Evolutionary conservation across 1,140 invertebrate genomes (phyloP).

Genomic region (Diachasmimorpha longicaudata): DNA sequence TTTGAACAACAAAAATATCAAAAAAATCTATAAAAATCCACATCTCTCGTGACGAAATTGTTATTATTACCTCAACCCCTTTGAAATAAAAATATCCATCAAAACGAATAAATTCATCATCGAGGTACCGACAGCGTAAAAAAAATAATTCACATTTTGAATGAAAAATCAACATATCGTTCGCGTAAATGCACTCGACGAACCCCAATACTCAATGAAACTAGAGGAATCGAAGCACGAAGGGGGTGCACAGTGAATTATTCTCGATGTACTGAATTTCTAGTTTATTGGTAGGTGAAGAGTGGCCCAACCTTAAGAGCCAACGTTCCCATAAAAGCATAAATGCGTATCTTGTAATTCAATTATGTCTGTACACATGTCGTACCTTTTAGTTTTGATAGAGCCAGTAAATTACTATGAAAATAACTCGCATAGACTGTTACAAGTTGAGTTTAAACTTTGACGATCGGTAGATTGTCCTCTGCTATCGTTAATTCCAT

Average conservation of each 20-base stretch:
- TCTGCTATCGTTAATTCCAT: slow-evolving; percentile 19
- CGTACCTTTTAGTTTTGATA: not conserved
- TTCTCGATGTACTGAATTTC: not conserved
- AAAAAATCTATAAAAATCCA: too few relatives aligned
- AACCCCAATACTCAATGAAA: not conserved
- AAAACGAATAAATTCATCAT: not conserved
- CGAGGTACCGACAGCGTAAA: not conserved
- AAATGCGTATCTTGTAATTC: not conserved
- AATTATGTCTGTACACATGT: not conserved
- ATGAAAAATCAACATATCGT: not conserved
- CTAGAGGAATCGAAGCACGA: not conserved
- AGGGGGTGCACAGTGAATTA: not conserved
- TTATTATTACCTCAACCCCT: too few relatives aligned
- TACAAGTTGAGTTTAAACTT: not conserved
- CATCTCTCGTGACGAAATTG: too few relatives aligned
- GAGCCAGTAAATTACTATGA: not conserved
- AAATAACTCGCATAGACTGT: not conserved
- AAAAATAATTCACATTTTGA: not conserved
- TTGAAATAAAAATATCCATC: not conserved
- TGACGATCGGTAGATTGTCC: slow-evolving; percentile 3
- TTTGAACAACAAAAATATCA: too few relatives aligned
- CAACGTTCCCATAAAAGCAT: not conserved
- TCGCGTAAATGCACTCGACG: not conserved
- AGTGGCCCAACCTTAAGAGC: not conserved
- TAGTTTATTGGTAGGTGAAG: not conserved